Evolutionary conservation across 1,140 invertebrate genomes (phyloP), one percentile per base, ranked within the genome.

Genomic region (Brachystomella parvula): DNA sequence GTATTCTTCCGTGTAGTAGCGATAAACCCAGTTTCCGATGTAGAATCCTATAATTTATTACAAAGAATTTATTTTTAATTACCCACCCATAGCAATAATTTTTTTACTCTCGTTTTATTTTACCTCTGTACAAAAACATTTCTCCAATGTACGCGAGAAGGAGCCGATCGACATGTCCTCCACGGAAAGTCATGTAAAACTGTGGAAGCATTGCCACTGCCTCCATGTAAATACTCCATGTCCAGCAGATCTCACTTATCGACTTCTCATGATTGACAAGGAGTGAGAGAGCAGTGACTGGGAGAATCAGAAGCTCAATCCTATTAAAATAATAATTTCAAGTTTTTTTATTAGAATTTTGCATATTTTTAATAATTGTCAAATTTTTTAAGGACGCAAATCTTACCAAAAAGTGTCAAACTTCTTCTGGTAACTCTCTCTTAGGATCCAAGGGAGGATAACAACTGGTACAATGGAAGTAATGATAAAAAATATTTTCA

Each of bases 151-250:
- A 99, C 81, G 98, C 96, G 63, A 94, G 96, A 44, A 96, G 98
- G 76, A 99, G 98, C 74, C 93, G 97, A 78, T 99, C 96, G 9
- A 96, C 96, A 79, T 98, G 95, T 30, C 96, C 96, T 17, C 96
- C 98, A 80, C 97, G 98, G 64, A 91, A 96, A 2, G 99, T 93
- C 84, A 99, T 86, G 80, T 98, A 99, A 65, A 99, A 79, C 78
- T 99, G 97, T 0, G 97, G 97, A 71, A 99, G 80, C 77, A 99
- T 98, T 61, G 96, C 96, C 47, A 99, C 95, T 9, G 95, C 89
- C 78, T 99, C 97, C 79, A 99, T 81, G 78, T 99, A 99, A 83
- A 99, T 99, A 76, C 94, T 98, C 81, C 98, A 99, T 33, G 97
- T 97, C 97, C 97, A 99, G 65, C 67, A 81, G 79, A 94, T 90